phyloP scores from a whole-genome alignment of 2,797 vertebrate genomes.

The Scyliorhinus canicula region DNA sequence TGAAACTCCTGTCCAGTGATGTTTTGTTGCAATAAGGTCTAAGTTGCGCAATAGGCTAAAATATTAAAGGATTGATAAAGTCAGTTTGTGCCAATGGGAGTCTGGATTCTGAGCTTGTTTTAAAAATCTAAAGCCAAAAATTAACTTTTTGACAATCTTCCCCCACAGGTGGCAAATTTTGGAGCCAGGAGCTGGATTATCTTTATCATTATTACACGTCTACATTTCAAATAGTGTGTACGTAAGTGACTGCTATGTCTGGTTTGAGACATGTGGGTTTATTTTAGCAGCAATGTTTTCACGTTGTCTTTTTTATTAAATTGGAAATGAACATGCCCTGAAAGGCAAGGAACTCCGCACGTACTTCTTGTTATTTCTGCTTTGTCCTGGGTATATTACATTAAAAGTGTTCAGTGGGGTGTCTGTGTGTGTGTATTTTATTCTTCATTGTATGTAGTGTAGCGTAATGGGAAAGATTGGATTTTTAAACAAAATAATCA shows the following conservation, averaged over 20 bases:
- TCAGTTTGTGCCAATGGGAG: conserved; percentile 30
- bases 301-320: conserved; percentile 38
- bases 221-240: conserved; percentile 31
- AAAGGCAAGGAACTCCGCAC: conserved; percentile 17
- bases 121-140: conserved; percentile 17
- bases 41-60: neutral
- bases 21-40: conserved; percentile 21
- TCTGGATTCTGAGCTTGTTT: neutral
- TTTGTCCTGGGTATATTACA: neutral
- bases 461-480: neutral
- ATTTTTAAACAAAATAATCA: conserved; percentile 33
- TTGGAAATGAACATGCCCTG: conserved; percentile 34
- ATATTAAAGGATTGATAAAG: neutral
- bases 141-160: conserved; percentile 31
- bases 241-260: conserved; percentile 6
- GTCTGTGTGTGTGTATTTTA: neutral
- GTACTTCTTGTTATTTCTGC: conserved; percentile 27
- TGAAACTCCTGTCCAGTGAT: conserved; percentile 28
- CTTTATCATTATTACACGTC: conserved; percentile 31
- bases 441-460: neutral
- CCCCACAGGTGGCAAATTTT: conserved; percentile 34
- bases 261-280: conserved; percentile 37
- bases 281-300: conserved; percentile 37
- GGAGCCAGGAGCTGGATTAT: conserved; percentile 25
- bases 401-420: neutral